These are phyloP conservation scores for Ophraella communa DNA, from an alignment of 2,888 invertebrate genomes.

Conservation along the genomic window DNA sequence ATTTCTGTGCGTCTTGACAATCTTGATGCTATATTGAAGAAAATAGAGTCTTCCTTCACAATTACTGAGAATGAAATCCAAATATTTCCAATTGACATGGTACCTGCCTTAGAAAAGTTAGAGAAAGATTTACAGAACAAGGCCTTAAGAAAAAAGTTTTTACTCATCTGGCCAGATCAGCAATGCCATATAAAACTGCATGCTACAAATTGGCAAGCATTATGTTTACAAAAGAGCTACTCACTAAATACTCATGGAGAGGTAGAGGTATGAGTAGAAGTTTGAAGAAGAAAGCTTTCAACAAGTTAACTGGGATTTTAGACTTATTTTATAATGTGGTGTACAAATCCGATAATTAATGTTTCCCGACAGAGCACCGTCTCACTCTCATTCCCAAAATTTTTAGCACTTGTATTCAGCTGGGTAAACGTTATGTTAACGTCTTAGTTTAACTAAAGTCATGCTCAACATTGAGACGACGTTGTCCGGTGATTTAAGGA, in stretches of 20 bases:
- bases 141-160: conserved; percentile 14
- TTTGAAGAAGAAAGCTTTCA: conserved; percentile 19
- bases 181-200: conserved; percentile 12
- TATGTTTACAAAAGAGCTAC: conserved; percentile 21
- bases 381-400: conserved; percentile 34
- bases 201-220: conserved; percentile 11
- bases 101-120: conserved; percentile 3
- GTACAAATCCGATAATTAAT: conserved; percentile 17
- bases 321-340: conserved; percentile 22
- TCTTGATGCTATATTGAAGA: conserved; percentile 15
- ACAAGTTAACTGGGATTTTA: conserved; percentile 11
- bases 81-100: conserved; percentile 3
- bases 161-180: conserved; percentile 10
- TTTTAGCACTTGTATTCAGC: not conserved
- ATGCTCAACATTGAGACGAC: conserved; percentile 8
- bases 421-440: conserved; percentile 5
- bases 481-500: not conserved
- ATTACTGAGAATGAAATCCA: conserved; percentile 12
- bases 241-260: conserved; percentile 22
- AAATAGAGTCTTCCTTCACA: conserved; percentile 17
- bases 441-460: conserved; percentile 5
- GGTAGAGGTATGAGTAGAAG: conserved; percentile 22
- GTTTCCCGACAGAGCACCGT: too few relatives aligned
- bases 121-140: conserved; percentile 2
- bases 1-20: conserved; percentile 23